phyloP scores from a whole-genome alignment of 2,113 vertebrate genomes.

The Nibea coibor region DNA sequence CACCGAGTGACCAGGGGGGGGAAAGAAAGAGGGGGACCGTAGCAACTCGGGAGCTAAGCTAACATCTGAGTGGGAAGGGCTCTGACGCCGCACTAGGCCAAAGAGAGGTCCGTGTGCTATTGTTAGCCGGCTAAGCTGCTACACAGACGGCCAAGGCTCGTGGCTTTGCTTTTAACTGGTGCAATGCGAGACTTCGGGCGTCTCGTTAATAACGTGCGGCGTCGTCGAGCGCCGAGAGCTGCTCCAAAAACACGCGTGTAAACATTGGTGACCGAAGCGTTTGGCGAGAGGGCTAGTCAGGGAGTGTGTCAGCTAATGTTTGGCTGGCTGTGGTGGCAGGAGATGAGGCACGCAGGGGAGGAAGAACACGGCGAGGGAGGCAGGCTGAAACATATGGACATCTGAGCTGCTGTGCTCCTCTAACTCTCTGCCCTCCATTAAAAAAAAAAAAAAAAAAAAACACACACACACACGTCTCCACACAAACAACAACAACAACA shows the following conservation, averaged over 20 bases:
- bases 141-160: not conserved
- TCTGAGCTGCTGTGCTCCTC: not conserved
- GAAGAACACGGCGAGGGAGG: not conserved
- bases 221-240: constrained; percentile 1
- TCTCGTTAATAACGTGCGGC: not conserved
- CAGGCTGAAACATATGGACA: not conserved
- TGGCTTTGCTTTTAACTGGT: constrained; percentile 20
- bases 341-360: not conserved
- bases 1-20: no score
- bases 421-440: no score
- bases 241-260: not conserved
- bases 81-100: constrained; percentile 63
- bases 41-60: constrained; percentile 55
- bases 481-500: no score
- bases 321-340: not conserved
- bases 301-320: not conserved
- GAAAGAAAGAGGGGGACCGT: no score
- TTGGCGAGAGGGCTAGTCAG: not conserved
- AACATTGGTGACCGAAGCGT: constrained; percentile 25
- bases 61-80: constrained; percentile 50
- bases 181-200: constrained; percentile 15
- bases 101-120: constrained; percentile 58
- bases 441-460: no score
- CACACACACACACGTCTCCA: not conserved
- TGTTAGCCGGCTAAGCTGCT: constrained; percentile 70